Base-by-base conservation (phyloP, 1,140 invertebrate genomes). In the Megalonaias nervosa region DNA sequence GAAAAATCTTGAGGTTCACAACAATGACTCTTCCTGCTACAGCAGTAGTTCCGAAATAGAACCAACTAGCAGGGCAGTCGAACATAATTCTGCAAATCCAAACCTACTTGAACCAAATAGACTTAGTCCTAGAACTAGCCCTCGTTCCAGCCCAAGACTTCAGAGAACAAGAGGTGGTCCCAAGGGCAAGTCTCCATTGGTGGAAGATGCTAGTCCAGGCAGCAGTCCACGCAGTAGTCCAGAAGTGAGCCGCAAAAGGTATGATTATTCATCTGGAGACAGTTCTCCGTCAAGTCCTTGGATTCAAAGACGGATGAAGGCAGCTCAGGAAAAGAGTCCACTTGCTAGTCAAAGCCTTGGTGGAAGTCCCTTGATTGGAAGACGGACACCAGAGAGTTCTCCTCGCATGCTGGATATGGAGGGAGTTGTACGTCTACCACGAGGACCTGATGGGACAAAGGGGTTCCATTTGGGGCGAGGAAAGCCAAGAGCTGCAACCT, bases 371-470 rank as follows among this genome's bases (percentile, higher is more conserved):
- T 71, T 78, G 67, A 68, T 81, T 15, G 83, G 79, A 58, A 75
- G 85, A 77, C 80, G 84, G 21, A 82, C 81, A 57, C 61, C 31
- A 9, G 82, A 83, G 76, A 81, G 80, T 38, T 71, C 81, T 66
- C 23, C 77, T 60, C 81, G 73, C 58, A 82, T 89, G 81, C 76
- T 83, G 60, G 86, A 89, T 70, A 83, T 86, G 21, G 94, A 94
- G 67, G 94, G 94, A 80, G 92, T 95, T 19, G 92, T 96, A n/a
- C 93, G 96, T 58, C 92, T 95, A 88, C 96, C 96, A 0, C 92
- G 93, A 74, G 96, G 95, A 13, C 96, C 96, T 6, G 96, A 97
- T 90, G 96, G 95, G 31, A 95, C 95, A 38, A 92, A 93, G 68
- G 96, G 96, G 55, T 97, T 97, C 78, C 85, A 87, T 79, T 67